phyloP scores from a whole-genome alignment of 2,888 invertebrate genomes.

The Watsonalla cultraria region DNA sequence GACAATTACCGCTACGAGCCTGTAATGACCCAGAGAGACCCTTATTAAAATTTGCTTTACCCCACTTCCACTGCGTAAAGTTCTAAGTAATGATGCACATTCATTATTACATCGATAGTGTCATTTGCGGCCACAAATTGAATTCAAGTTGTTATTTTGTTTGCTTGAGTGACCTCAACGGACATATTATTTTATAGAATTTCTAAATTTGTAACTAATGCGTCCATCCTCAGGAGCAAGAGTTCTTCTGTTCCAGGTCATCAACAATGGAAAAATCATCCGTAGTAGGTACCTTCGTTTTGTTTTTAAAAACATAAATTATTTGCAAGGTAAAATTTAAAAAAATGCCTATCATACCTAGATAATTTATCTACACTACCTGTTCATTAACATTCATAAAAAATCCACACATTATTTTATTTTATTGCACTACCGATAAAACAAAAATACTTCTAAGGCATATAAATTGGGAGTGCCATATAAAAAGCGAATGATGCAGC shows the following conservation, averaged over 20 bases:
- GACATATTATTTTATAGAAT: too few species aligned
- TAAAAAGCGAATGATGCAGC: conserved; percentile 45
- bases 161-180: conserved; percentile 10
- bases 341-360: too few species aligned
- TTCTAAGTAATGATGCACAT: conserved; percentile 67
- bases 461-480: conserved; percentile 47
- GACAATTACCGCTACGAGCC: conserved; percentile 63
- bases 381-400: too few species aligned
- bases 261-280: too few species aligned
- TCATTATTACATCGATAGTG: conserved; percentile 60
- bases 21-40: conserved; percentile 67
- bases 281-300: too few species aligned
- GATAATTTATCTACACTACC: too few species aligned
- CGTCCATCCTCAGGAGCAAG: too few species aligned
- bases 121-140: conserved; percentile 35
- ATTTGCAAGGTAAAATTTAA: too few species aligned
- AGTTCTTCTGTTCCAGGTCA: too few species aligned
- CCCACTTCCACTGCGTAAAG: conserved; percentile 52
- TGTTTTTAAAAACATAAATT: too few species aligned
- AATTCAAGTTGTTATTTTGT: conserved; percentile 23
- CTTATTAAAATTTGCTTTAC: conserved; percentile 69
- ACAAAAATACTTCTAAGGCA: conserved; percentile 42
- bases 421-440: conserved; percentile 33
- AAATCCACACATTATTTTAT: conserved; percentile 15
- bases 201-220: too few species aligned